Base-by-base conservation (phyloP, 2,797 vertebrate species). In the Darevskia mixta region DNA sequence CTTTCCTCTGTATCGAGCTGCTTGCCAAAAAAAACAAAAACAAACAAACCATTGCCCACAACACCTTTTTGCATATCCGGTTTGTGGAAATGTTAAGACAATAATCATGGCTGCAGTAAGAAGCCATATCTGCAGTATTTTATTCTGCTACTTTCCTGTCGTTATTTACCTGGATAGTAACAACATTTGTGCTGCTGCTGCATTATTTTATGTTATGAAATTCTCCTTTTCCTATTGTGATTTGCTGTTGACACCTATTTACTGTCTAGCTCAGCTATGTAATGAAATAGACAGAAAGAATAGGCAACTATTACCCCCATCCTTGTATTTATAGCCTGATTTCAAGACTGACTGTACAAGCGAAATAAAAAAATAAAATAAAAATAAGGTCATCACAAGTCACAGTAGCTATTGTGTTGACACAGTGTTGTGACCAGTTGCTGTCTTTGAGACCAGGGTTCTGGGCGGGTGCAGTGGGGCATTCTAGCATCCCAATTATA, bases 91-190 rank as follows among this genome's bases (percentile, higher is more conserved):
- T 41, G 9, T 49, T 41, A 69, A 58, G 18, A 43, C 38, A 29
- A 38, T 7, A 32, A 2, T 72, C 13, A 20, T 69, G 1, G 23
- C 58, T n/a, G 7, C 61, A 79, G 43, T 58, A 84, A 17, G 32
- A 90, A 2, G 20, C 38, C 64, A 17, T 61, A 43, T 41, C 49
- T 15, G 32, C 4, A 9, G 0, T 32, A 72, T 82, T 90, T 92
- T 85, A 41, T 72, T 71, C 29, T 27, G 11, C 27, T 29, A 2
- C 43, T 66, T 90, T 82, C 87, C 61, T 86, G 77, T 79, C 35
- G 69, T 6, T 64, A 41, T 69, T 83, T 23, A 3, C 41, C 43
- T 58, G 25, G 66, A 4, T 45, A 67, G 69, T 73, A 72, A 43
- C 13, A 75, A 38, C 77, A 49, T 29, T 80, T 86, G 32, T 41